Conservation (phyloP, 2,888 invertebrate species). For the Chymomyza amoena region DNA sequence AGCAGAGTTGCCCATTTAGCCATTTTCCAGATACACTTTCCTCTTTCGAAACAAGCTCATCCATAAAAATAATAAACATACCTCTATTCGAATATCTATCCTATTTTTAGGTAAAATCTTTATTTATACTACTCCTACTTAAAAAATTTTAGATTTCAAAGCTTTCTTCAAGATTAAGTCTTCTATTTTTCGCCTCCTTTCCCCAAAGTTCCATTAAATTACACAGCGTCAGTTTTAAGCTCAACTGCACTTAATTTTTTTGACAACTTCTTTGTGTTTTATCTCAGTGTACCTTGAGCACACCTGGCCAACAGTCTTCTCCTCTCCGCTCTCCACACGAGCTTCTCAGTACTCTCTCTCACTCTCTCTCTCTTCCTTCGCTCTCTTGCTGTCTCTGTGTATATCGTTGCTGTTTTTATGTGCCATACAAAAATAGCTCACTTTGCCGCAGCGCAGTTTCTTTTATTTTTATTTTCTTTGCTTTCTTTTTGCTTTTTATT, state of each 20-base stretch:
- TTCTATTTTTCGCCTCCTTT: neutral
- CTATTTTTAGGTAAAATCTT: no score
- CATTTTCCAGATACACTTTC: no score
- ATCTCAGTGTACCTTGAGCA: neutral
- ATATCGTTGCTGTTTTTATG: conserved; percentile 23
- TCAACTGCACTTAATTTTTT: neutral
- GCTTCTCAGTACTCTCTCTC: neutral
- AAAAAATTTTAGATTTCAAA: no score
- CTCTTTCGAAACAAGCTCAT: no score
- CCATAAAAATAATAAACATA: no score
- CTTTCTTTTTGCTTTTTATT: conserved; percentile 23
- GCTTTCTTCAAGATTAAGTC: no score
- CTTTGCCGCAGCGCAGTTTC: conserved; percentile 38
- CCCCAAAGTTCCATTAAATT: no score
- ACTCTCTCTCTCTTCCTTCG: neutral
- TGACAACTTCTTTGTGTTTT: neutral
- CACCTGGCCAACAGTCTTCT: neutral
- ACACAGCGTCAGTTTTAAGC: neutral
- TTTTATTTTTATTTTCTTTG: neutral
- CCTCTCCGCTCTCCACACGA: no score
- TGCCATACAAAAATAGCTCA: conserved; percentile 60
- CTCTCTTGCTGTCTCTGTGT: conserved; percentile 8
- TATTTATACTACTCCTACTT: no score
- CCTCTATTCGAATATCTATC: no score
- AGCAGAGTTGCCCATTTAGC: no score